Percentiles rank a stretch among this genome's conserved stretches.
These are phyloP conservation scores for Frankliniella fusca DNA, from an alignment of 2,888 invertebrate species.

Conservation along the genomic window DNA sequence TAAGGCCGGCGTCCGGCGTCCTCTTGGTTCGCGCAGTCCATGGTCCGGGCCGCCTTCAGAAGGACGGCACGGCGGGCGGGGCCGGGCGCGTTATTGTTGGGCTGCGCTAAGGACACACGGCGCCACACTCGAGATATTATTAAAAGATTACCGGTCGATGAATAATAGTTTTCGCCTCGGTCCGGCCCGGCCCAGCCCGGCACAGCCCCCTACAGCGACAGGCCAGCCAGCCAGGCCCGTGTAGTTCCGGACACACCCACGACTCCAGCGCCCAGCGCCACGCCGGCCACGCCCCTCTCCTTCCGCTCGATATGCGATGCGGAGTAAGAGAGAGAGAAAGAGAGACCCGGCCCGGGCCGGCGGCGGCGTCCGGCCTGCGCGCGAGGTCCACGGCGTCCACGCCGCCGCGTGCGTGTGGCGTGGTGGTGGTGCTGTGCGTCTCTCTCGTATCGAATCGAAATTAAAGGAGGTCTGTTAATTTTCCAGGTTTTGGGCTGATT, in stretches of 20 bases:
- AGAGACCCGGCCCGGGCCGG: not conserved
- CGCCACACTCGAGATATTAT: slow-evolving; percentile 24
- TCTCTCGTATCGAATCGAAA: no score
- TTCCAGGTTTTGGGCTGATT: no score
- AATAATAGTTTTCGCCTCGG: slow-evolving; percentile 19
- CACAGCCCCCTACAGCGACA: slow-evolving; percentile 5
- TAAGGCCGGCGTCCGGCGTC: no score
- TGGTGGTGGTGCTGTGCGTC: not conserved
- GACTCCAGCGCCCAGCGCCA: not conserved
- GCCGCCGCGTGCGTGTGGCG: not conserved
- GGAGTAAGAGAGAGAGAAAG: no score
- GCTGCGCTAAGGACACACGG: slow-evolving; percentile 5
- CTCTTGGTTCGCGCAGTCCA: not conserved
- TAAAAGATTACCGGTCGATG: slow-evolving; percentile 17
- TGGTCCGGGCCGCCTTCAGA: not conserved
- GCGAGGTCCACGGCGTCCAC: not conserved
- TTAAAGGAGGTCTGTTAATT: no score
- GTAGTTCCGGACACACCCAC: slow-evolving; percentile 21
- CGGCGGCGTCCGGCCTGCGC: not conserved
- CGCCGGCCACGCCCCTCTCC: not conserved
- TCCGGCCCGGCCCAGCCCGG: no score
- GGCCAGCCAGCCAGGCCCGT: no score
- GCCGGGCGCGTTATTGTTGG: slow-evolving; percentile 6
- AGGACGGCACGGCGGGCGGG: not conserved
- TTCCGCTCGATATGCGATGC: no score